These are phyloP conservation scores for Tipula helvola DNA, from an alignment of 2,888 invertebrate genomes.

Conservation along the genomic window DNA sequence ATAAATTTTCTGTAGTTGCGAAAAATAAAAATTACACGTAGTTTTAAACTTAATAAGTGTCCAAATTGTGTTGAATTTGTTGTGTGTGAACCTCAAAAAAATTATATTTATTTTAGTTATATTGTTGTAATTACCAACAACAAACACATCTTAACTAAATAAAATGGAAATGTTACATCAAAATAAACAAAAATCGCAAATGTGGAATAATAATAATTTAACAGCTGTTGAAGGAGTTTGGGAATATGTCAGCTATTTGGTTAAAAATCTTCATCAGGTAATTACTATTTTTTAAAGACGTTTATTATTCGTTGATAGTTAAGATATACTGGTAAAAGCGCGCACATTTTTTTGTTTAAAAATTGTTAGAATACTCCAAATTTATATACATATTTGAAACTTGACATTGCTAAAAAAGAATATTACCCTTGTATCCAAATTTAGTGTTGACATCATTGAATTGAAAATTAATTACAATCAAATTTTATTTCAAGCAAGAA, in stretches of 20 bases:
- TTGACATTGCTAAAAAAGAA: not conserved
- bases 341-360: not conserved
- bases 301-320: not conserved
- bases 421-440: not conserved
- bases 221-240: conserved; percentile 10
- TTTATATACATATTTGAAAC: not conserved
- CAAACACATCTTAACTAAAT: not conserved
- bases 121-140: not conserved
- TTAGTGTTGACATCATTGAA: not conserved
- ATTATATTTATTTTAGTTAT: not conserved
- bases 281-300: not conserved
- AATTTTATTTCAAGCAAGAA: no score
- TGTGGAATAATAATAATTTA: not conserved
- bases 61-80: not conserved
- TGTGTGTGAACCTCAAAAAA: not conserved
- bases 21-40: not conserved
- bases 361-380: not conserved
- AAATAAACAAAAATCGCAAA: not conserved
- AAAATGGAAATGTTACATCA: conserved; percentile 9
- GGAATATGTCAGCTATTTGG: conserved; percentile 9
- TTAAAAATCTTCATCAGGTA: conserved; percentile 11
- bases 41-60: not conserved
- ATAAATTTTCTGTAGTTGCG: not conserved
- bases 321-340: not conserved
- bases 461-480: not conserved